Evolutionary conservation across 2,888 invertebrate species (phyloP).

Genomic region (Laothoe populi): DNA sequence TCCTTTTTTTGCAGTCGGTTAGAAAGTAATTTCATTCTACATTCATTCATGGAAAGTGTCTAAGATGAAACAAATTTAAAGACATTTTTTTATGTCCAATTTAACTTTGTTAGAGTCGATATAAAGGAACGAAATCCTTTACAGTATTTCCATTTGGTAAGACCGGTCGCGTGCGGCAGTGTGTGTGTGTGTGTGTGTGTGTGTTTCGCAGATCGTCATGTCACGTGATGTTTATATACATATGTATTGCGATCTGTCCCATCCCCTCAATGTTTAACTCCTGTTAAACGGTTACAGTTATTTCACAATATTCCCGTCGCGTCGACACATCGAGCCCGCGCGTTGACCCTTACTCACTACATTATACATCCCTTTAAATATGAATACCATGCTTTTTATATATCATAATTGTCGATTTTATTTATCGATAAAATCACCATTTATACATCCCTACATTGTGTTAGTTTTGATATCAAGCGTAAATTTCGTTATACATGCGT

Average conservation of each 20-base stretch:
- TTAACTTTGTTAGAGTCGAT: too few species aligned
- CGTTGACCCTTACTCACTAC: background rate
- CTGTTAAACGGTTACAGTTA: constrained; percentile 1
- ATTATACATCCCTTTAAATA: background rate
- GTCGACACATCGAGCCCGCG: background rate
- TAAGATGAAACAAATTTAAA: too few species aligned
- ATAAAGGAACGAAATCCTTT: background rate
- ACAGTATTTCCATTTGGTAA: background rate
- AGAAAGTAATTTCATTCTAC: too few species aligned
- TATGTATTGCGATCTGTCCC: constrained; percentile 28
- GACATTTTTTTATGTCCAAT: too few species aligned
- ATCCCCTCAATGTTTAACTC: background rate
- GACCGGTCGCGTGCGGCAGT: constrained; percentile 41
- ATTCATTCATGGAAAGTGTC: too few species aligned
- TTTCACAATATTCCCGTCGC: background rate
- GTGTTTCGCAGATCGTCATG: constrained; percentile 38
- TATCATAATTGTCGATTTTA: background rate
- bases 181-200: constrained; percentile 51
- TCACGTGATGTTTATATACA: constrained; percentile 47
- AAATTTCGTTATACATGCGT: too few species aligned
- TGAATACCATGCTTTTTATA: background rate
- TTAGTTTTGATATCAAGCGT: background rate
- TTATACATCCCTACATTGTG: background rate
- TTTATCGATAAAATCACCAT: background rate
- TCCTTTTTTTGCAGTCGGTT: too few species aligned